These are phyloP conservation scores for Perca fluviatilis DNA, from an alignment of 2,113 vertebrate species.

Conservation along the genomic window DNA sequence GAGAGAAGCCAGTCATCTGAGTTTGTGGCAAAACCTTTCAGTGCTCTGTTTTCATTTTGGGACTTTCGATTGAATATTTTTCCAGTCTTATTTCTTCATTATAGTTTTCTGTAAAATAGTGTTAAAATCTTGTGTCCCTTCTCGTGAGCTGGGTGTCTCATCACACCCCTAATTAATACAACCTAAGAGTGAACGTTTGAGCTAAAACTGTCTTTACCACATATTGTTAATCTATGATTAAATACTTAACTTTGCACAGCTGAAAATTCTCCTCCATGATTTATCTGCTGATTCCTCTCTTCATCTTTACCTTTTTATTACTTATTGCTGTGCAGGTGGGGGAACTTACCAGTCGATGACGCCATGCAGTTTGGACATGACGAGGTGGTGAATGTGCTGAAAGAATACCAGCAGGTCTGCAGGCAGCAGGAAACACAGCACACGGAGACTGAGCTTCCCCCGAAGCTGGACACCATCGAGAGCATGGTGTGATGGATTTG, in stretches of 20 bases:
- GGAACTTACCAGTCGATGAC: constrained; percentile 88
- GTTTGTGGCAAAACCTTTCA: too few relatives aligned
- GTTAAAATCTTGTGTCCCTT: too few relatives aligned
- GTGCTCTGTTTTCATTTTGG: too few relatives aligned
- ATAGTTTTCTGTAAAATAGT: too few relatives aligned
- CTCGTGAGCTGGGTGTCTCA: too few relatives aligned
- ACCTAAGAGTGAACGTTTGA: not conserved
- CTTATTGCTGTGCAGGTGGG: constrained; percentile 83
- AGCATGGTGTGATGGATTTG: constrained; percentile 81
- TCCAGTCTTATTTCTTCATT: too few relatives aligned
- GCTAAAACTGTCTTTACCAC: not conserved
- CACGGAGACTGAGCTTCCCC: constrained; percentile 56
- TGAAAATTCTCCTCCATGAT: not conserved
- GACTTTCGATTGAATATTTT: too few relatives aligned
- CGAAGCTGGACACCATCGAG: constrained; percentile 81
- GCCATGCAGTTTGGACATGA: constrained; percentile 87
- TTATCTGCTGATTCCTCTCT: not conserved
- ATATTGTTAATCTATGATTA: not conserved
- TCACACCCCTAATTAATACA: not conserved
- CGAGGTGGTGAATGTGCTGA: constrained; percentile 84
- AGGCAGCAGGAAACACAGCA: constrained; percentile 34
- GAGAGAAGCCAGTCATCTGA: too few relatives aligned
- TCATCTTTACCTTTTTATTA: not conserved
- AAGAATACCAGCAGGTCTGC: constrained; percentile 85
- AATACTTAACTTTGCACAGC: not conserved